These are phyloP conservation scores for Onthophagus taurus DNA, from an alignment of 1,140 invertebrate species.

Conservation along the genomic window DNA sequence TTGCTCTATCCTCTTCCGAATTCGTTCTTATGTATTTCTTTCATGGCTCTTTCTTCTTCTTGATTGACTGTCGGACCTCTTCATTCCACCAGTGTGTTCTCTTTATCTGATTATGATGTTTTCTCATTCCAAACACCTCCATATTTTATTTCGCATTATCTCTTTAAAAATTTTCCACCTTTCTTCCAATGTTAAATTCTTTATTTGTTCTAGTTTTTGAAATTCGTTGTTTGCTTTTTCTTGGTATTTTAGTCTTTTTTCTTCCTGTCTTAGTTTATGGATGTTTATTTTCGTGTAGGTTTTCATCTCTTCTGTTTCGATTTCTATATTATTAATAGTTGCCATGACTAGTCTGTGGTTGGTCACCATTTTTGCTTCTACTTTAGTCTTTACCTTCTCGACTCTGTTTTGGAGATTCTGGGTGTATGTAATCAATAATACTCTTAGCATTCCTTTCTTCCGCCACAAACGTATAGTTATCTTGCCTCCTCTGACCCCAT, in stretches of 20 bases:
- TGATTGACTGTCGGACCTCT: background rate
- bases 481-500: background rate
- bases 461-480: background rate
- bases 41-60: background rate
- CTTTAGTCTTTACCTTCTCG: background rate
- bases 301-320: background rate
- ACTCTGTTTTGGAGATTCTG: background rate
- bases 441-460: too few species aligned
- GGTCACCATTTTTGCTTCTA: background rate
- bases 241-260: background rate
- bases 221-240: too few species aligned
- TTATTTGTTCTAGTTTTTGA: background rate
- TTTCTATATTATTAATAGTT: background rate
- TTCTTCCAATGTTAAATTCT: background rate
- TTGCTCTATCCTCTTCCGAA: too few species aligned
- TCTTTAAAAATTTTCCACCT: background rate
- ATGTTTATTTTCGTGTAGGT: background rate
- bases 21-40: too few species aligned
- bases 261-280: background rate
- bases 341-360: background rate
- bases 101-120: background rate
- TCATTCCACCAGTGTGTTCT: background rate
- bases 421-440: background rate
- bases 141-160: background rate
- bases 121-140: background rate